Conservation (phyloP, 1,140 invertebrate species). For the Calliphora vicina region DNA sequence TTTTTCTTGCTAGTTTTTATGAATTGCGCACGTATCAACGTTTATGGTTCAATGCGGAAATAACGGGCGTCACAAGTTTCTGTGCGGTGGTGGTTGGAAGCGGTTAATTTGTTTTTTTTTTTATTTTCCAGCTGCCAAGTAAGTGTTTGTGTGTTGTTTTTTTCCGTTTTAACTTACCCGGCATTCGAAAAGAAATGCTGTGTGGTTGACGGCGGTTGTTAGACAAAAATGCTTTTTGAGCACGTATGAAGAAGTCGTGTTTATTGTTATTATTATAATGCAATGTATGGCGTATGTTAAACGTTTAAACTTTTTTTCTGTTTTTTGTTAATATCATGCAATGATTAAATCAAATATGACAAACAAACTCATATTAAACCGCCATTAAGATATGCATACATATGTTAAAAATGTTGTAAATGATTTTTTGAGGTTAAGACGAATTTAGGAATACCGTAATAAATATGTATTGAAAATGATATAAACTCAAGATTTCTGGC, state of each 20-base stretch:
- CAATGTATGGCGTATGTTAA: neutral
- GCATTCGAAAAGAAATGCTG: neutral
- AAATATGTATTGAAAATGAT: no score
- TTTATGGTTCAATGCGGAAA: conserved; percentile 9
- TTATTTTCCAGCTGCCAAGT: neutral
- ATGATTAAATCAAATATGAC: neutral
- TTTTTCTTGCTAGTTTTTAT: neutral
- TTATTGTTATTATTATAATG: neutral
- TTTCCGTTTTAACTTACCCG: neutral
- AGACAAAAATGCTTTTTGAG: neutral
- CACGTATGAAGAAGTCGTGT: neutral
- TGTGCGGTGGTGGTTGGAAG: neutral
- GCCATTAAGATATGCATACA: neutral
- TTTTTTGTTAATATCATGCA: neutral
- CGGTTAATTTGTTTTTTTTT: neutral
- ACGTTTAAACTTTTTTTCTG: neutral
- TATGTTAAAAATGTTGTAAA: no score
- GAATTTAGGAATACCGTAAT: no score
- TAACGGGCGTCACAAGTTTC: neutral
- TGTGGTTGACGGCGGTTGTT: neutral
- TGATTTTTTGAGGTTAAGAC: no score
- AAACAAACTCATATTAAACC: neutral
- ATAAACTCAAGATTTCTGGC: no score
- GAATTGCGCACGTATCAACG: neutral
- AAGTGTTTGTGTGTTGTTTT: no score